Conservation (phyloP, 2,888 invertebrate species). For the Pecten maximus region DNA sequence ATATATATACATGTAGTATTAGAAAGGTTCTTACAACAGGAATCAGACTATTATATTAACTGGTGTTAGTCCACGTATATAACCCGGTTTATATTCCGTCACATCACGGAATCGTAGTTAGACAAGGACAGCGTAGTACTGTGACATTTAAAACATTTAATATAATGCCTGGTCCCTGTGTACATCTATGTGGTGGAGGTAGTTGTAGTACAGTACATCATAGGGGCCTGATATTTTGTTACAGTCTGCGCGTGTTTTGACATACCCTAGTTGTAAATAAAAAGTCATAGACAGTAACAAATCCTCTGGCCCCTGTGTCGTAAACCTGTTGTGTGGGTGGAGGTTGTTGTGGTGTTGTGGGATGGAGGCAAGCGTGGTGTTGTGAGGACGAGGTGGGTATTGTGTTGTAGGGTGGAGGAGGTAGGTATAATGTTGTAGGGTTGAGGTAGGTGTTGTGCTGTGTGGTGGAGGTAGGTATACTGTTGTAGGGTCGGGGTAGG, state of each 20-base stretch:
- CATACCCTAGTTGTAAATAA: too few relatives aligned
- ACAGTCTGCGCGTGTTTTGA: too few relatives aligned
- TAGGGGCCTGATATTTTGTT: too few relatives aligned
- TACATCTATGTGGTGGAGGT: not conserved
- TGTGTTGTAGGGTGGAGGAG: slow-evolving; percentile 12
- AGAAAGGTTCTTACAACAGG: not conserved
- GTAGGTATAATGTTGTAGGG: not conserved
- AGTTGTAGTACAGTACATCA: too few relatives aligned
- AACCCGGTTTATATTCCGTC: too few relatives aligned
- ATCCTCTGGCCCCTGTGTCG: too few relatives aligned
- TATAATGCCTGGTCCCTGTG: not conserved
- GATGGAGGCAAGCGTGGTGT: not conserved
- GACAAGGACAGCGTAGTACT: too few relatives aligned
- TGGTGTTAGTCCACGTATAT: not conserved
- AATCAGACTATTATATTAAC: not conserved
- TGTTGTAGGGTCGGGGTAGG: slow-evolving; percentile 1
- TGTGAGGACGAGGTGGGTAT: too few relatives aligned
- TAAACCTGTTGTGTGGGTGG: not conserved
- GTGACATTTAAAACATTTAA: not conserved
- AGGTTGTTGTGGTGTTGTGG: not conserved
- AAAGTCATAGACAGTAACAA: too few relatives aligned
- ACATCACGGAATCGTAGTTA: too few relatives aligned
- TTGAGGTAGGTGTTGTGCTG: not conserved
- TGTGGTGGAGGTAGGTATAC: too few relatives aligned
- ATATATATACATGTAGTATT: not conserved